phyloP scores from a whole-genome alignment of 2,797 vertebrate genomes.

The Thamnophis elegans region DNA sequence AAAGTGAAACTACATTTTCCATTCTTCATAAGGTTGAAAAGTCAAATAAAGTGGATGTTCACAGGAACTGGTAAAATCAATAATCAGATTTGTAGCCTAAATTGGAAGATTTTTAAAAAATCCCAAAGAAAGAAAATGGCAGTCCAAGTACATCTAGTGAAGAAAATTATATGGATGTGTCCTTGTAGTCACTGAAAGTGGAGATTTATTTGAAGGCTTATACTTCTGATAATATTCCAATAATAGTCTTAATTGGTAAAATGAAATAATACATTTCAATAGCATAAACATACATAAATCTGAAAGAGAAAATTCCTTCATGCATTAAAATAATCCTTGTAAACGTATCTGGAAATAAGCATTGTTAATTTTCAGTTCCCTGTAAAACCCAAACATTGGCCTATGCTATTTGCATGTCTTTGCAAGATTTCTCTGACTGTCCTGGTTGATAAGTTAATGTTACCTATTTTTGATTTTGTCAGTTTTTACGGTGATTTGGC shows the following conservation, averaged over 20 bases:
- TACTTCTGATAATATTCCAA: neutral
- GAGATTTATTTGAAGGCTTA: neutral
- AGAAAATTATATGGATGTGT: neutral
- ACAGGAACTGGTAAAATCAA: neutral
- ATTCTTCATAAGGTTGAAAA: neutral
- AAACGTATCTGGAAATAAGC: neutral
- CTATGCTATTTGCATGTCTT: neutral
- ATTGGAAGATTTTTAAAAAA: neutral
- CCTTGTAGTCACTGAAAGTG: neutral
- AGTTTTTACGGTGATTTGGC: neutral
- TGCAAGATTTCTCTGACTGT: neutral
- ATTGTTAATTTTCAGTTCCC: neutral
- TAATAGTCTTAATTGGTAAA: neutral
- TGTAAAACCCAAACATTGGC: neutral
- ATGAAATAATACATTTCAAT: neutral
- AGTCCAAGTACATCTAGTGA: neutral
- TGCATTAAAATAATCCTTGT: neutral
- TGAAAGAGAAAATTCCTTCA: neutral
- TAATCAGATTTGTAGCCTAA: neutral
- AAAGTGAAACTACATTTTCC: neutral
- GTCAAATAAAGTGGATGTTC: neutral
- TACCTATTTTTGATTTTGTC: slow-evolving; percentile 4
- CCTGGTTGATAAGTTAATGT: neutral
- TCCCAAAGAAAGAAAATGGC: neutral
- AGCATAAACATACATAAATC: neutral